phyloP scores from a whole-genome alignment of 2,888 invertebrate genomes.

The Ptychoptera contaminata region DNA sequence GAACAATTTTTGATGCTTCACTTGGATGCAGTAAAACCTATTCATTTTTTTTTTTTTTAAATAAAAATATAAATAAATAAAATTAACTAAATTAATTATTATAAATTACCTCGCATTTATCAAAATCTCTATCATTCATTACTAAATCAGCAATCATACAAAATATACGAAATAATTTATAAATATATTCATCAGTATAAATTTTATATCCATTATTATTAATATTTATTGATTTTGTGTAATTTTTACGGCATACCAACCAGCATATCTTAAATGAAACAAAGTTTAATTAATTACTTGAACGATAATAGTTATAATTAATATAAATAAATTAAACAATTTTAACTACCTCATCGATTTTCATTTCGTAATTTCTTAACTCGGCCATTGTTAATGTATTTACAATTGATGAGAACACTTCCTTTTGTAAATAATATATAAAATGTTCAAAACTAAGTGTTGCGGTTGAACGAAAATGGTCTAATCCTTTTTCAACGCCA shows the following conservation, averaged over 20 bases:
- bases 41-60: no score
- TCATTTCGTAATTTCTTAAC: constrained; percentile 43
- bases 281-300: no score
- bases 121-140: constrained; percentile 37
- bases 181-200: constrained; percentile 26
- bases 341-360: constrained; percentile 47
- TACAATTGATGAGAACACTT: constrained; percentile 48
- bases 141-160: constrained; percentile 60
- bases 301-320: background rate
- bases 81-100: constrained; percentile 12
- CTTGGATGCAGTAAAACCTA: constrained; percentile 49
- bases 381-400: constrained; percentile 40
- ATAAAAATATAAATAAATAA: constrained; percentile 6
- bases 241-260: constrained; percentile 56
- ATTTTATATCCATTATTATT: constrained; percentile 3
- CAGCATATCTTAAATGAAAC: constrained; percentile 48
- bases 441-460: constrained; percentile 58
- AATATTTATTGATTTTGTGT: constrained; percentile 14
- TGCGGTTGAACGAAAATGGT: constrained; percentile 55
- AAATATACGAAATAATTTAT: constrained; percentile 62
- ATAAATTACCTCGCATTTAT: constrained; percentile 35
- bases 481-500: constrained; percentile 63
- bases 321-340: background rate
- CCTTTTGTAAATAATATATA: constrained; percentile 56
- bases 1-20: constrained; percentile 51